These are phyloP conservation scores for Oncorhynchus masou DNA, from an alignment of 2,113 vertebrate genomes.

Conservation along the genomic window DNA sequence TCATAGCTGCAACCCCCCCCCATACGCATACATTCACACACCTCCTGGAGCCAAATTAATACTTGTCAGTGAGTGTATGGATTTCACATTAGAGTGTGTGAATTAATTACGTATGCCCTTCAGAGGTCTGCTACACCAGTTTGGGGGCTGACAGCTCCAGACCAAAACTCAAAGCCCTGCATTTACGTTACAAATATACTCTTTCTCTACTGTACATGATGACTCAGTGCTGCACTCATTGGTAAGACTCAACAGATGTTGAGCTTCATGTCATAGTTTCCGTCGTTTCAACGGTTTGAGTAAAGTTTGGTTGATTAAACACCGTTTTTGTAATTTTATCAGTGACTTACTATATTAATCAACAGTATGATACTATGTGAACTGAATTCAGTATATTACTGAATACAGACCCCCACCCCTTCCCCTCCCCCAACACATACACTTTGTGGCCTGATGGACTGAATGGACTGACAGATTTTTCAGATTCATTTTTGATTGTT, in stretches of 20 bases:
- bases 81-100: conserved; percentile 45
- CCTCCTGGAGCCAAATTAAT: conserved; percentile 43
- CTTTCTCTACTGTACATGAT: conserved; percentile 19
- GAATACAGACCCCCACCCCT: too few species aligned
- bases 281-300: not conserved
- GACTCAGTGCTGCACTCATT: conserved; percentile 38
- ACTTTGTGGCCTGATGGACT: too few species aligned
- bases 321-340: too few species aligned
- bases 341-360: too few species aligned
- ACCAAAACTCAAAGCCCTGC: conserved; percentile 29
- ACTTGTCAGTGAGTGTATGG: conserved; percentile 46
- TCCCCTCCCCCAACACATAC: too few species aligned
- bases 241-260: not conserved
- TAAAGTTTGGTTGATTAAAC: not conserved
- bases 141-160: conserved; percentile 51
- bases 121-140: conserved; percentile 56
- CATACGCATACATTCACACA: conserved; percentile 13
- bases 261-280: not conserved
- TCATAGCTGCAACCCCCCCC: too few species aligned
- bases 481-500: too few species aligned
- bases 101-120: conserved; percentile 65
- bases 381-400: too few species aligned
- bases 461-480: too few species aligned
- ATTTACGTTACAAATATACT: conserved; percentile 61
- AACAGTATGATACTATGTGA: too few species aligned